Evolutionary conservation across 2,797 vertebrate species (phyloP).

Genomic region (Xenops minutus): DNA sequence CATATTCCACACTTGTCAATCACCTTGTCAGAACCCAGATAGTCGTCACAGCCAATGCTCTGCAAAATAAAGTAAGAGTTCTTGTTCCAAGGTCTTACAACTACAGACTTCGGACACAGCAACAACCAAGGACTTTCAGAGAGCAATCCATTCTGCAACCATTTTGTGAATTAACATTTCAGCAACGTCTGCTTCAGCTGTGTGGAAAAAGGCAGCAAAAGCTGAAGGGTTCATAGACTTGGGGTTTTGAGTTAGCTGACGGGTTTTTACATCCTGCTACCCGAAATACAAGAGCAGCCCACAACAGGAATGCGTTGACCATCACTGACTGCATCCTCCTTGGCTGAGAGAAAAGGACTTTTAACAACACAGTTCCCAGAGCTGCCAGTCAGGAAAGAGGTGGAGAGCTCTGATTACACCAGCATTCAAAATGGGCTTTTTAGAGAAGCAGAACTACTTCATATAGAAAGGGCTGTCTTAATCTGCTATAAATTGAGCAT

Average conservation of each 20-base stretch:
- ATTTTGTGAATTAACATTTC: background rate
- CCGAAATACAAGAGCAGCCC: background rate
- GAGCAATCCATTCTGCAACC: background rate
- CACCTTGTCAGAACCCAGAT: slow-evolving; percentile 89
- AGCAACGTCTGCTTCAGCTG: background rate
- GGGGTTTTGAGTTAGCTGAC: background rate
- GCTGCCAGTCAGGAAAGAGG: background rate
- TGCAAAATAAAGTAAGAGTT: slow-evolving; percentile 70
- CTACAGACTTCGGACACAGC: background rate
- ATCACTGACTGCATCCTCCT: background rate
- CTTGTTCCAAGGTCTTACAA: slow-evolving; percentile 13
- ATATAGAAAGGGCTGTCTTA: background rate
- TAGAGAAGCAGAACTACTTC: background rate
- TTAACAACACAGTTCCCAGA: background rate
- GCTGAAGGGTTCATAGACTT: background rate
- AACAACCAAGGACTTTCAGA: background rate
- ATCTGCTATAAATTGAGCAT: background rate
- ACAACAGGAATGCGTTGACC: background rate
- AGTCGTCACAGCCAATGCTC: slow-evolving; percentile 93
- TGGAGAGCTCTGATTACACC: background rate
- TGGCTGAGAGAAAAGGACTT: background rate
- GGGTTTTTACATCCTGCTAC: background rate
- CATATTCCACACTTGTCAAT: slow-evolving; percentile 95
- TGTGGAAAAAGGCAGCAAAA: background rate
- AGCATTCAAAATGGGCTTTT: background rate